Evolutionary conservation across 2,888 invertebrate genomes (phyloP).

Genomic region (Sepioteuthis lessoniana): DNA sequence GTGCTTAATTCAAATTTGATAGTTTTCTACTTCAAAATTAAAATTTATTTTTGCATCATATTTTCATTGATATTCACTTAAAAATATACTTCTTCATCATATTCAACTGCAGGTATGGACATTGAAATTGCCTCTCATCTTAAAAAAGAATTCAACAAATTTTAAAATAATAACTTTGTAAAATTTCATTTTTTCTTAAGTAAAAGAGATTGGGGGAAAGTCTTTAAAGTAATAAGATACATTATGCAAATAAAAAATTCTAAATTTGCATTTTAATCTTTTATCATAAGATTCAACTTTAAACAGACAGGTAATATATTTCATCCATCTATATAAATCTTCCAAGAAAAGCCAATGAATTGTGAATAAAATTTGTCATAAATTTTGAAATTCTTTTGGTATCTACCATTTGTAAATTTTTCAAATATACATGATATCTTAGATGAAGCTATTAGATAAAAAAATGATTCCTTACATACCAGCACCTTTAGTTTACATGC

Average conservation of each 20-base stretch:
- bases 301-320: neutral
- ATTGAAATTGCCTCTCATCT: neutral
- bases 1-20: no score
- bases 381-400: no score
- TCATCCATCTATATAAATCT: neutral
- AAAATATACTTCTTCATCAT: neutral
- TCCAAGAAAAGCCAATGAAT: neutral
- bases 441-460: neutral
- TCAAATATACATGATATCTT: neutral
- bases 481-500: neutral
- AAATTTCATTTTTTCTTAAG: neutral
- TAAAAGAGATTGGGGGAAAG: neutral
- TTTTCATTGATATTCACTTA: neutral
- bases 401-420: neutral
- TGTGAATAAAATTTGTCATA: neutral
- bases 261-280: neutral
- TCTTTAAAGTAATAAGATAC: neutral
- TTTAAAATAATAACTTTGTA: neutral
- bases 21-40: neutral
- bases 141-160: neutral
- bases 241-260: neutral
- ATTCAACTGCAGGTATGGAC: neutral
- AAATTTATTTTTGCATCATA: neutral
- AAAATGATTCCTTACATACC: neutral
- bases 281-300: neutral